Conservation (phyloP, 2,888 invertebrate species). For the Nemoura dubitans region DNA sequence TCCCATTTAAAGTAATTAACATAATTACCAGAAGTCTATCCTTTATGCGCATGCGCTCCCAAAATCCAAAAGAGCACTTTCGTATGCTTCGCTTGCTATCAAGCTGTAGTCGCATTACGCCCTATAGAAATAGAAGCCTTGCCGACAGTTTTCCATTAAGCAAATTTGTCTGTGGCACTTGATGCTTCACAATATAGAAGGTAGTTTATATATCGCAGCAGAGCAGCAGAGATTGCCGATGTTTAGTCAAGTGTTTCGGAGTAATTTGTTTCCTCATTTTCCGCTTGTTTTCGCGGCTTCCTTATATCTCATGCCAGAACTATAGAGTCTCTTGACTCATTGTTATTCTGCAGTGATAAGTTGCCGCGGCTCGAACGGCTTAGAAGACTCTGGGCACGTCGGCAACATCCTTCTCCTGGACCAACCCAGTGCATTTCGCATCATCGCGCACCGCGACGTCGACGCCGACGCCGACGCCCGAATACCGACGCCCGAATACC, state of each 20-base stretch:
- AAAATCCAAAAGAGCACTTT: slow-evolving; percentile 27
- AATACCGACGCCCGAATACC: slow-evolving; percentile 3
- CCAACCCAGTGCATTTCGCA: slow-evolving; percentile 22
- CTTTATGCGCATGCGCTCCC: neutral
- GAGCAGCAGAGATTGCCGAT: slow-evolving; percentile 27
- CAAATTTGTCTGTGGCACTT: slow-evolving; percentile 33
- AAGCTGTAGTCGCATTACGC: neutral
- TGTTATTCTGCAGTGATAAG: slow-evolving; percentile 33
- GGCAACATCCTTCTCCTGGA: slow-evolving; percentile 22
- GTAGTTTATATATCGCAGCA: no score
- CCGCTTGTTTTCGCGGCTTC: slow-evolving; percentile 38
- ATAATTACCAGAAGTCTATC: slow-evolving; percentile 35
- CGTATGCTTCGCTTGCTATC: neutral
- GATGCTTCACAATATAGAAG: neutral
- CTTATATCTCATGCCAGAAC: slow-evolving; percentile 10
- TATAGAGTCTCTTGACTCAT: slow-evolving; percentile 25
- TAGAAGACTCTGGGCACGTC: slow-evolving; percentile 10
- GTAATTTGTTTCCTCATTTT: slow-evolving; percentile 42
- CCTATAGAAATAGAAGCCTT: slow-evolving; percentile 10
- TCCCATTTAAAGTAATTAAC: slow-evolving; percentile 40
- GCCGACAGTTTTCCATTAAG: slow-evolving; percentile 38
- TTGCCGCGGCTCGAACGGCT: neutral
- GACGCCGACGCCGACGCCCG: slow-evolving; percentile 21
- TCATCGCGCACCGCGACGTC: slow-evolving; percentile 32
- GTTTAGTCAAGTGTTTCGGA: slow-evolving; percentile 38